Evolutionary conservation across 2,888 invertebrate species (phyloP), one percentile per base, ranked within the genome.

Genomic region (Merodon equestris): DNA sequence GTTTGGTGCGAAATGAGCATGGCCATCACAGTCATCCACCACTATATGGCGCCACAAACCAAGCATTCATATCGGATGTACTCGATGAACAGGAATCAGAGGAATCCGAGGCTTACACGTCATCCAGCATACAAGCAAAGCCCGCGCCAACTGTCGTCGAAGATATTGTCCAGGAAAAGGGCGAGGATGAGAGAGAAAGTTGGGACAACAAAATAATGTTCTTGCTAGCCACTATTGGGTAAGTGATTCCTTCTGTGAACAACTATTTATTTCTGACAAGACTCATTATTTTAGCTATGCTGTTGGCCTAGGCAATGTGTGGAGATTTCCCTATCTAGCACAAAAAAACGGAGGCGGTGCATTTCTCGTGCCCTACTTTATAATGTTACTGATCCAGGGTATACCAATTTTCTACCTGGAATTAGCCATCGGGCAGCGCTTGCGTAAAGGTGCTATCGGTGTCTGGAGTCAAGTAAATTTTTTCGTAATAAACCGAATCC

Each of bases 381-480:
- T 98, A 82, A 98, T 98, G 97, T 88, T 97, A 86, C 94, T 95
- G 18, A 93, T 97, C 81, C 97, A 97, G 87, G 98, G 98, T 0
- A 95, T 98, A 84, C 98, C 98, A 0, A 96, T 98, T 86, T 97
- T 98, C 90, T 97, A 97, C 88, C 91, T 98, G 88, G 98, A 98
- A 89, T 90, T 98, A 86, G 98, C 97, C 1, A 96, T 98, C 76
- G 98, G 98, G 0, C 98, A 98, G 90, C 91, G 97, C 75, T 89
- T 98, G 87, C 91, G 97, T 83, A 97, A 97, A 89, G 97, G 98
- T 12, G 96, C 97, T 14, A 96, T 97, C 63, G 97, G 97, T 0
- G 97, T 97, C 1, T 98, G 98, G 97, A 96, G 95, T 88, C 96
- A 96, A 89, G 88, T 89, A 51, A n/a, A n/a, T n/a, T n/a, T n/a